Evolutionary conservation across 2,797 vertebrate genomes (phyloP).

Genomic region (Scolopax bukidnonensis): DNA sequence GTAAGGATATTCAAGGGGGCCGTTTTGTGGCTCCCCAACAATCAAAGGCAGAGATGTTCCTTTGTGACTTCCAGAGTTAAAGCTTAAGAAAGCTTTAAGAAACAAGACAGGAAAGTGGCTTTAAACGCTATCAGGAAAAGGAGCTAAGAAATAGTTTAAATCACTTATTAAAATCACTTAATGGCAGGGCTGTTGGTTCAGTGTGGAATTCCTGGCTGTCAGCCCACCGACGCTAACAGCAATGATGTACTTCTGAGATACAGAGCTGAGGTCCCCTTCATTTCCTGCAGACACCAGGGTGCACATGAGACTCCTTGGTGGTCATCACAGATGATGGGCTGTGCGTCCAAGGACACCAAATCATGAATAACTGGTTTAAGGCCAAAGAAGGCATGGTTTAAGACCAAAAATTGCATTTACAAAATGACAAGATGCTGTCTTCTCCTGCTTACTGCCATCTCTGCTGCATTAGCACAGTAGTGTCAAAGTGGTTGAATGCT

Average conservation of each 20-base stretch:
- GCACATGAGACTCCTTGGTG: neutral
- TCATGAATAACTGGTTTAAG: neutral
- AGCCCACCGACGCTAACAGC: neutral
- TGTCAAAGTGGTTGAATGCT: neutral
- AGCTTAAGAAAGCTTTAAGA: neutral
- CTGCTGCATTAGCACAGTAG: neutral
- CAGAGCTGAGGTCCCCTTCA: neutral
- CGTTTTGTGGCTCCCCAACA: neutral
- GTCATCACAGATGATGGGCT: rapidly evolving
- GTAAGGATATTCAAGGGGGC: neutral
- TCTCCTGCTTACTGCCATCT: neutral
- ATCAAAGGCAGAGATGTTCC: neutral
- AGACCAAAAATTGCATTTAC: neutral
- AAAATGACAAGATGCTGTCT: neutral
- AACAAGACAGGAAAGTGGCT: neutral
- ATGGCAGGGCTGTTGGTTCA: neutral
- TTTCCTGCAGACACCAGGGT: neutral
- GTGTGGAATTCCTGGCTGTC: neutral
- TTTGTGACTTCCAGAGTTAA: neutral
- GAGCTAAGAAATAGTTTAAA: neutral
- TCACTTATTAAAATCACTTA: neutral
- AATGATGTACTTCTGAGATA: neutral
- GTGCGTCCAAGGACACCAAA: neutral
- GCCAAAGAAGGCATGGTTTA: neutral
- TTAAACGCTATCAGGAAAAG: neutral